A percentile compares a stretch with the other conserved stretches of the same genome.
phyloP scores from a whole-genome alignment of 2,888 invertebrate genomes.

The Cancer borealis region DNA sequence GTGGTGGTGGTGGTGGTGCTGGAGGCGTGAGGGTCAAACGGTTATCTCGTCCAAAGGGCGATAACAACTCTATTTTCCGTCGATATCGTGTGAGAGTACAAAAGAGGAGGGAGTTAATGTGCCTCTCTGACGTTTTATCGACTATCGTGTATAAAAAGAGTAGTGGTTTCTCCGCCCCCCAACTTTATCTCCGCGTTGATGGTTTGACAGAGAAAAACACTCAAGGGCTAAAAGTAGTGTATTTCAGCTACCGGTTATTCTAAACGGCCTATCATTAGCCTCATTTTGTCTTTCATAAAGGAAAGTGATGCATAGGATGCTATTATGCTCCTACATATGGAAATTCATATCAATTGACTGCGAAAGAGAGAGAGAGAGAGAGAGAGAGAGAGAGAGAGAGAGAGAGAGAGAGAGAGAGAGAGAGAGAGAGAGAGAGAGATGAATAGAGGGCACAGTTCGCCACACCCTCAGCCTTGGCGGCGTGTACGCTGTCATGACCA shows the following conservation, averaged over 20 bases:
- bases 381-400: neutral
- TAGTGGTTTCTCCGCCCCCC: neutral
- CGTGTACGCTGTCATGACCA: neutral
- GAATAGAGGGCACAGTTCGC: neutral
- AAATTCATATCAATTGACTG: neutral
- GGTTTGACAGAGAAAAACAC: neutral
- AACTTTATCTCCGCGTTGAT: neutral
- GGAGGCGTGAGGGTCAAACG: neutral
- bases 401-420: conserved; percentile 9
- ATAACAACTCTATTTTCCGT: conserved; percentile 17
- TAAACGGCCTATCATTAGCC: neutral
- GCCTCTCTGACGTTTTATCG: neutral
- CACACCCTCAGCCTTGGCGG: conserved; percentile 5
- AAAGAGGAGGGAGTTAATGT: conserved; percentile 21
- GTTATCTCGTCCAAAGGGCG: neutral
- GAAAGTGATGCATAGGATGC: neutral
- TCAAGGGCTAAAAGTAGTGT: neutral
- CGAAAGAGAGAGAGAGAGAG: conserved; percentile 5
- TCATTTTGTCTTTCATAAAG: conserved; percentile 7
- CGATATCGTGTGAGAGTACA: neutral
- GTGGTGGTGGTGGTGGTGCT: neutral
- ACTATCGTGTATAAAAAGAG: neutral
- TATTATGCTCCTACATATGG: neutral
- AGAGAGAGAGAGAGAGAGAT: conserved; percentile 14
- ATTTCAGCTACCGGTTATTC: neutral